Evolutionary conservation across 2,888 invertebrate genomes (phyloP), one percentile per base, ranked within the genome.

Genomic region (Platypus cylindrus): DNA sequence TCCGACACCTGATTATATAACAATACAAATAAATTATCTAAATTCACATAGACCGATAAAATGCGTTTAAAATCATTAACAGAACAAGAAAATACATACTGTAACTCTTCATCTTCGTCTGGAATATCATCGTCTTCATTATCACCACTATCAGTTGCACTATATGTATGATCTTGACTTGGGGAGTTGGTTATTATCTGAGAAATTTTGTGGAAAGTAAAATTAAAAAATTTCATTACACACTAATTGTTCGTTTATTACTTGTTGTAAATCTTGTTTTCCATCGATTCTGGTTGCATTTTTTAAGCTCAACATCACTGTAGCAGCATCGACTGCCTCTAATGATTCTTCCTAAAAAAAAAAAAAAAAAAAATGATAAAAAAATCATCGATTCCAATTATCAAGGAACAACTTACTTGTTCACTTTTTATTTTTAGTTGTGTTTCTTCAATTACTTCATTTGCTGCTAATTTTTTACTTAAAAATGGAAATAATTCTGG

Each of bases 121-220:
- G 68, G 71, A 47, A 68, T 68, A n/a, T 69, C 70, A 44, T 70
- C 71, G 55, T 71, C 71, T 11, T 66, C 35, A 59, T 60, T 42
- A 47, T 46, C 47, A 25, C 53, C 52, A 38, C 52, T 55, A 37
- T 59, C 67, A 18, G 68, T 68, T 40, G 75, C 75, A 52, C 86
- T 87, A 65, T 91, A 93, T 33, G 89, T 89, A 63, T 93, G 91
- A 68, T 93, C 93, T 63, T 87, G 86, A 62, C 86, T 87, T 1
- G 89, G 86, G 51, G 83, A 84, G 34, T 80, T 79, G 3, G 87
- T 89, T 50, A 87, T 85, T 46, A 89, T 77, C 50, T 67, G 67
- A 40, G 62, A 28, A 22, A 61, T 12, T 13, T 8, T 8, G 27
- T 34, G n/a, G 18, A 20, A 30, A 38, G 58, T 53, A 9, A 28